phyloP scores from a whole-genome alignment of 2,113 vertebrate genomes.

The Otis tarda region DNA sequence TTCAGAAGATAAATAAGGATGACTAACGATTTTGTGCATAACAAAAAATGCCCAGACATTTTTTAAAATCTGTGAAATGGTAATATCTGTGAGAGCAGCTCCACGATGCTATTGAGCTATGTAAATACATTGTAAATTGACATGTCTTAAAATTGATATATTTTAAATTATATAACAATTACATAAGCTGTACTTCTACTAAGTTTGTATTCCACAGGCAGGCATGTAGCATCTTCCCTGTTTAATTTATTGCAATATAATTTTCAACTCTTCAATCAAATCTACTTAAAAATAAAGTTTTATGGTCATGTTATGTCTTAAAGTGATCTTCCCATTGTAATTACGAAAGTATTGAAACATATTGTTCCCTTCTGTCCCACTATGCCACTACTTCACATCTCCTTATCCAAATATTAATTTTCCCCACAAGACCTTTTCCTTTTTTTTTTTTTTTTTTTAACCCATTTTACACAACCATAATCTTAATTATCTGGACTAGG shows the following conservation, averaged over 20 bases:
- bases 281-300: background rate
- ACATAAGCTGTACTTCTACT: slow-evolving; percentile 11
- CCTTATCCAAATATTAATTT: background rate
- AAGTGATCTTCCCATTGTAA: background rate
- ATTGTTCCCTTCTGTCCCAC: background rate
- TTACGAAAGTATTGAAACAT: background rate
- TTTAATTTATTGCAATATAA: slow-evolving; percentile 59
- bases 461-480: background rate
- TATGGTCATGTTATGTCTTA: background rate
- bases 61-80: background rate
- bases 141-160: background rate
- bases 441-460: background rate
- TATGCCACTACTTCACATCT: background rate
- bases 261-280: background rate
- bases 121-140: background rate
- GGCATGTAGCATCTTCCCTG: slow-evolving; percentile 13
- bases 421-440: background rate
- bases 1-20: background rate
- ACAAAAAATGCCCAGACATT: background rate
- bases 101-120: background rate
- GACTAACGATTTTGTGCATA: background rate
- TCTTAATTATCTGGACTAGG: background rate
- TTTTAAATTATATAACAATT: slow-evolving; percentile 9
- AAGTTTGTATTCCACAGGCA: background rate
- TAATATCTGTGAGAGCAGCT: background rate